Base-by-base conservation (phyloP, 2,797 vertebrate genomes). In the Pangasius djambal region DNA sequence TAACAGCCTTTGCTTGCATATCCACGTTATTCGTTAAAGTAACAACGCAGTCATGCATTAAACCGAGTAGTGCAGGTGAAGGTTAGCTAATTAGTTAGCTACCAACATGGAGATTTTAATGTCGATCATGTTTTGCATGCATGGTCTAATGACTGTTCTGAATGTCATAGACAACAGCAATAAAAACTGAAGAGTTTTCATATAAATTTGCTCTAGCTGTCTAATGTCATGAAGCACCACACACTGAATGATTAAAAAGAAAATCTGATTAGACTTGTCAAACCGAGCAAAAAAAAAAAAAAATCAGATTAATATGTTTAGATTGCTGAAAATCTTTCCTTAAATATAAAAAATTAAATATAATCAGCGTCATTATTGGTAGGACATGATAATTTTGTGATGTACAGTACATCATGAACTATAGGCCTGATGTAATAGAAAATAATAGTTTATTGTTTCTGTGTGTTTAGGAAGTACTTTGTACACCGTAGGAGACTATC, bases 401-500 rank as follows among this genome's bases (percentile, higher is more conserved):
- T 31, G 18, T n/a, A 34, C 70, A 9, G 37, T 25, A 50, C 28
- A 2, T 50, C 6, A 50, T 28, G 44, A 55, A 79, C 22, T 1
- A 10, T 79, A 20, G 6, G 34, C 57, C 57, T 65, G 1, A n/a
- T 20, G 2, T 84, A 65, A 83, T 44, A 1, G 15, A 7, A 31
- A 50, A 50, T 84, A 28, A 57, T 72, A 37, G 0, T 40, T 86
- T 0, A 3, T 2, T 82, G 20, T 69, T 13, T 86, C 4, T 72
- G 50, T 90, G 67, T 59, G 50, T 85, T 40, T 92, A 97, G 97
- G 97, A 34, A 97, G 96, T 92, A 97, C 98, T 6, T 96, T 99
- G 89, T 96, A 97, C 91, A 99, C 97, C 69, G 98, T 99, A 8
- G 98, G 97, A 0, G 98, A 98, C 88, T 97, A 97, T 3, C 97